Percentiles rank a stretch among this genome's conserved stretches.
Evolutionary conservation across 2,888 invertebrate species (phyloP).

Genomic region (Mellilla xanthometata): DNA sequence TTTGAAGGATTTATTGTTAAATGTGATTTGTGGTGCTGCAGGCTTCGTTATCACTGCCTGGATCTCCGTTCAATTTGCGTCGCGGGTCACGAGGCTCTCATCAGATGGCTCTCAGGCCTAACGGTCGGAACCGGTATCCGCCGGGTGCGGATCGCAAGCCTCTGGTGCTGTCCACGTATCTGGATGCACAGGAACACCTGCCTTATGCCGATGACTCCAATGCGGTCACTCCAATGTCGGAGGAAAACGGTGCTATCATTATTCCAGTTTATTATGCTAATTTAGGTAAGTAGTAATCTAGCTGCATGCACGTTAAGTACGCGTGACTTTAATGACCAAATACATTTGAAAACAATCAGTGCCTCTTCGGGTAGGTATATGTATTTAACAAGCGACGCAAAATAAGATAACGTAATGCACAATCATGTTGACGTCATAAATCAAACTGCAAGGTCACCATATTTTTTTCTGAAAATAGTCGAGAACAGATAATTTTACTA

Average conservation of each 20-base stretch:
- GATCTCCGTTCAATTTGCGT: slow-evolving; percentile 97
- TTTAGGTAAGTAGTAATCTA: slow-evolving; percentile 85
- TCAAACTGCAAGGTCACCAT: no score
- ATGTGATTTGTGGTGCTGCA: slow-evolving; percentile 67
- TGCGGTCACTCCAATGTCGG: slow-evolving; percentile 98
- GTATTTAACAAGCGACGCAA: no score
- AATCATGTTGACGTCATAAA: no score
- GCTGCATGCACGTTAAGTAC: no score
- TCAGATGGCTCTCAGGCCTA: slow-evolving; percentile 92
- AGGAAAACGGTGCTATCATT: slow-evolving; percentile 97
- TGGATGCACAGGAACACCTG: slow-evolving; percentile 96
- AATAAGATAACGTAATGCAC: no score
- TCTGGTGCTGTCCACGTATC: slow-evolving; percentile 95
- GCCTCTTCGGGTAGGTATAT: no score
- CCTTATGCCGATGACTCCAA: slow-evolving; percentile 99
- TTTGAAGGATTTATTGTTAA: slow-evolving; percentile 34
- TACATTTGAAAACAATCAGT: no score
- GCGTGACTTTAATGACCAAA: no score
- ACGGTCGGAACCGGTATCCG: slow-evolving; percentile 90
- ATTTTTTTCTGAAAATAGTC: no score
- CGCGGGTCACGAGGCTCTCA: slow-evolving; percentile 96
- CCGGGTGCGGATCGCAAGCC: slow-evolving; percentile 96
- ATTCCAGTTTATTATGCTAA: slow-evolving; percentile 95
- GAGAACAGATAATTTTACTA: no score
- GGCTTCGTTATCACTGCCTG: slow-evolving; percentile 98